Base-by-base conservation (phyloP, 1,140 invertebrate species). In the Tetramorium simillimum region DNA sequence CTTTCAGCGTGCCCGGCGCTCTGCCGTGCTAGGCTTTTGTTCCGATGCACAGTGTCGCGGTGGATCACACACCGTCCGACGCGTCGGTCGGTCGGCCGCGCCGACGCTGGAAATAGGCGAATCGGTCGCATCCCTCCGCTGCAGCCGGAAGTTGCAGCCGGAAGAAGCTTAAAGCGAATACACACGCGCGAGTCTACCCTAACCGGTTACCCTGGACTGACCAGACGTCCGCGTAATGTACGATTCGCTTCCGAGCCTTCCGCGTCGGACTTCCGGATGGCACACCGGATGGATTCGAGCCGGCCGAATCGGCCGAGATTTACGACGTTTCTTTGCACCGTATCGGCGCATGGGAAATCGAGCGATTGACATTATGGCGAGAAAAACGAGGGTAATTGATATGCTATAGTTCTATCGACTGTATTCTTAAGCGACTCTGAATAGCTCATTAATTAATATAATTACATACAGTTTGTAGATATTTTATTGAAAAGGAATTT, bases 91-190 rank as follows among this genome's bases (percentile, higher is more conserved):
- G 28, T n/a, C 58, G 58, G 24, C 18, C 37, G 60, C 60, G 24
- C 51, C 80, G 24, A 46, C 53, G 40, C 3, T 84, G 69, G 69
- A 84, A 84, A 84, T 73, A 46, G 67, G 24, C 80, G 53, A 67
- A 75, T 82, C 65, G 78, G 78, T 56, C 69, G 69, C 69, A 33
- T 84, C 69, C 69, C 69, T 49, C 43, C n/a, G 40, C 3, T 49
- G 10, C n/a, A n/a, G n/a, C 69, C 80, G 80, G 80, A 75, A 75
- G 53, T 24, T 49, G 53, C 80, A 82, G 69, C 53, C 80, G 80
- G 80, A 84, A 84, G 69, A 43, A 60, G 80, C 40, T 73, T 84
- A 84, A 84, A 84, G 80, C 80, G 51, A 46, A 40, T 62, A 84
- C 40, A 73, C 67, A 28, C 67, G 40, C 37, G 7, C 78, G 18